Evolutionary conservation across 2,888 invertebrate species (phyloP).

Genomic region (Ectemnius cavifrons): DNA sequence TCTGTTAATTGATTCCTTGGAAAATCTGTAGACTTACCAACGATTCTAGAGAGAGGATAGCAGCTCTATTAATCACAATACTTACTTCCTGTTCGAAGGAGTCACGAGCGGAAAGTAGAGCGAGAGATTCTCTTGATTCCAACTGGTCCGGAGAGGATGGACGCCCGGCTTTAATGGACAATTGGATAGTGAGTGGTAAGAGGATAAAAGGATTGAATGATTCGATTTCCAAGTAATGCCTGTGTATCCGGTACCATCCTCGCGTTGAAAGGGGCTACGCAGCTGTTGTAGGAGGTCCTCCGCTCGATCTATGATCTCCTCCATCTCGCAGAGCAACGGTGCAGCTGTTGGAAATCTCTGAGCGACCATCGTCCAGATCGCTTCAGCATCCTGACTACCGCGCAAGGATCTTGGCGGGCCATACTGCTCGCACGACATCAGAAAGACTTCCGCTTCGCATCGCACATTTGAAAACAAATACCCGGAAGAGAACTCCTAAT

Average conservation of each 20-base stretch:
- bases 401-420: constrained; percentile 41
- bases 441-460: too few relatives aligned
- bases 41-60: background rate
- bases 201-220: constrained; percentile 1
- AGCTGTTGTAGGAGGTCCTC: constrained; percentile 64
- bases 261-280: constrained; percentile 39
- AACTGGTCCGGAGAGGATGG: too few relatives aligned
- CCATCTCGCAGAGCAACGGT: constrained; percentile 67
- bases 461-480: too few relatives aligned
- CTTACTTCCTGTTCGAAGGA: constrained; percentile 45
- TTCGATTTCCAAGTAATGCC: background rate
- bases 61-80: constrained; percentile 1
- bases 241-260: constrained; percentile 37
- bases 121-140: constrained; percentile 54
- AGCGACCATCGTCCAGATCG: constrained; percentile 65
- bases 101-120: constrained; percentile 49
- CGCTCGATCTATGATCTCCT: constrained; percentile 65
- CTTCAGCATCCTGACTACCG: constrained; percentile 56
- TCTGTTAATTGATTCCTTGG: constrained; percentile 1
- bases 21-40: background rate
- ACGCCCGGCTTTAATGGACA: constrained; percentile 27
- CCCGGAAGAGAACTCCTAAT: too few relatives aligned
- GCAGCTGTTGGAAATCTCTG: constrained; percentile 69
- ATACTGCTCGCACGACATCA: constrained; percentile 35
- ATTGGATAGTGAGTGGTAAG: background rate